phyloP scores from a whole-genome alignment of 1,140 invertebrate genomes.

The Cydia pomonella region DNA sequence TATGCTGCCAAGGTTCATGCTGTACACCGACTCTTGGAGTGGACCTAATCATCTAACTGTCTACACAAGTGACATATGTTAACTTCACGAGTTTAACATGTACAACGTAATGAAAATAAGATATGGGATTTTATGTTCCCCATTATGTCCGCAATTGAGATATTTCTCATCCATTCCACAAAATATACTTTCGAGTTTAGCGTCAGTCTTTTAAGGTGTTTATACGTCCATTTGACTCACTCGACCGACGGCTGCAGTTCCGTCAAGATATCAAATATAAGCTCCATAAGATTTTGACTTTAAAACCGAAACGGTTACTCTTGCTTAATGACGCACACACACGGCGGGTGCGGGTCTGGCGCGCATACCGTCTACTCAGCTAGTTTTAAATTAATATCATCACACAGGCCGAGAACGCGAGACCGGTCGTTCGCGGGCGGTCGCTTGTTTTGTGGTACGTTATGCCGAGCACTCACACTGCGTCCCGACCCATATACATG shows the following conservation, averaged over 20 bases:
- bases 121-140: background rate
- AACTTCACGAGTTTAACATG: background rate
- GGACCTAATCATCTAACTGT: conserved; percentile 20
- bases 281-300: background rate
- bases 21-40: conserved; percentile 10
- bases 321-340: no score
- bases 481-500: no score
- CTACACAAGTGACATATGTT: conserved; percentile 17
- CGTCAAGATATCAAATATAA: background rate
- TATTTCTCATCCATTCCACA: background rate
- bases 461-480: no score
- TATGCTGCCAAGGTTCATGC: conserved; percentile 26
- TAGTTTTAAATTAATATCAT: no score
- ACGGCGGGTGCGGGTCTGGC: no score
- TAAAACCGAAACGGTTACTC: background rate
- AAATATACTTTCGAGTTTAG: background rate
- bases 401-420: no score
- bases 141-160: background rate
- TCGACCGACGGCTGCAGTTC: background rate
- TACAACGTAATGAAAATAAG: background rate
- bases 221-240: background rate
- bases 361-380: no score
- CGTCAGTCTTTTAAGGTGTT: no score
- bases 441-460: no score
- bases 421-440: no score